Base-by-base conservation (phyloP, 2,113 vertebrate species). In the Plectropomus leopardus region DNA sequence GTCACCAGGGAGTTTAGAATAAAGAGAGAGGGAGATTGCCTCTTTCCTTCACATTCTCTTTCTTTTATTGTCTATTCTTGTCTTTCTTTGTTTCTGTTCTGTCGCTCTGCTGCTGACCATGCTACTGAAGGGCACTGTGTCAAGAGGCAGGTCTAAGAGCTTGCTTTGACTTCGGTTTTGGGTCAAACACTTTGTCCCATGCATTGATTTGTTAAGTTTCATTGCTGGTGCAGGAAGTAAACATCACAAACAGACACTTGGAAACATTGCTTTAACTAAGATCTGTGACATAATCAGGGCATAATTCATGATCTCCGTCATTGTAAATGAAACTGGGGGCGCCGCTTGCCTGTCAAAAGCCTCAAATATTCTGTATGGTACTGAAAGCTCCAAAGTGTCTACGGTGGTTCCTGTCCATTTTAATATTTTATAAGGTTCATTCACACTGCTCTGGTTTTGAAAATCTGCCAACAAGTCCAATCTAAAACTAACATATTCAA, bases 1-100 rank as follows among this genome's bases (percentile, higher is more conserved):
- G 70, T 88, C 82, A 65, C 61, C 32, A 8, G 71, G 77, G 80
- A 72, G 64, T 79, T 89, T 54, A 66, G 65, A 71, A 80, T 86
- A 78, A 81, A 86, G 72, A 42, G 34, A 65, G 45, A 34, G 59
- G 54, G 53, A 53, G 32, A 19, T 48, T 61, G 55, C 67, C 13
- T 76, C 26, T 53, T 55, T 40, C 50, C 69, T 53, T 69, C 36
- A 21, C 1, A 14, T 21, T 34, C 57, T 67, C 15, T 66, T n/a
- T 44, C n/a, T 55, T 34, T 16, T 23, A 24, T 15, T 30, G 26
- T 48, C 17, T 70, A 7, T 78, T 78, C 23, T 67, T 67, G 30
- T 55, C 40, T 57, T 57, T 72, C 30, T n/a, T 53, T 59, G 15
- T 61, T 44, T 26, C 7, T 44, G 2, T 4, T 30, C 51, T 34